Evolutionary conservation across 2,113 vertebrate species (phyloP).

Genomic region (Pteronura brasiliensis): DNA sequence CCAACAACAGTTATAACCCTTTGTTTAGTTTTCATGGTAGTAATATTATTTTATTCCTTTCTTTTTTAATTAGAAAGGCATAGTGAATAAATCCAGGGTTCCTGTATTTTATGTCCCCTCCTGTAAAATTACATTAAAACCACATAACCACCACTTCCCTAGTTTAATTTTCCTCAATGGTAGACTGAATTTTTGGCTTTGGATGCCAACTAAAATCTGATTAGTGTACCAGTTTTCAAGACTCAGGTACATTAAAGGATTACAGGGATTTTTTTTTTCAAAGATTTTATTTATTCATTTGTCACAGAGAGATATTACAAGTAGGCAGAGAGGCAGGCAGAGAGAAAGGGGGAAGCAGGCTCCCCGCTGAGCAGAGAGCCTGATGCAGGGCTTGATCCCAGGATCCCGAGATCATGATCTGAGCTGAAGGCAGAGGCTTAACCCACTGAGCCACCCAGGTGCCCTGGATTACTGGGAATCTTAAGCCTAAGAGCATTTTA

Average conservation of each 20-base stretch:
- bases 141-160: not conserved
- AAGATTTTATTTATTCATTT: no score
- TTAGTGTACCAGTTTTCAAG: not conserved
- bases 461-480: not conserved
- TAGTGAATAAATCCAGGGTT: constrained; percentile 11
- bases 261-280: not conserved
- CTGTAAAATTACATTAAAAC: constrained; percentile 16
- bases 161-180: not conserved
- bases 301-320: no score
- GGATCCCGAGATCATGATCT: no score
- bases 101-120: not conserved
- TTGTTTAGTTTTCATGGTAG: constrained; percentile 35
- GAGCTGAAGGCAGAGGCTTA: no score
- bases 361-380: no score
- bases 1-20: constrained; percentile 9
- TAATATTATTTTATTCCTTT: constrained; percentile 25
- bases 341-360: no score
- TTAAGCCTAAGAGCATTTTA: not conserved
- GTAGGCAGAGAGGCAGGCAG: no score
- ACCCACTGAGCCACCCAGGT: no score
- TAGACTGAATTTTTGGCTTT: not conserved
- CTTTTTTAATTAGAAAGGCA: constrained; percentile 9
- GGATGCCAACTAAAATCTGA: not conserved
- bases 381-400: no score
- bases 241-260: not conserved